phyloP scores from a whole-genome alignment of 2,113 vertebrate species.

The Gobiocypris rarus region DNA sequence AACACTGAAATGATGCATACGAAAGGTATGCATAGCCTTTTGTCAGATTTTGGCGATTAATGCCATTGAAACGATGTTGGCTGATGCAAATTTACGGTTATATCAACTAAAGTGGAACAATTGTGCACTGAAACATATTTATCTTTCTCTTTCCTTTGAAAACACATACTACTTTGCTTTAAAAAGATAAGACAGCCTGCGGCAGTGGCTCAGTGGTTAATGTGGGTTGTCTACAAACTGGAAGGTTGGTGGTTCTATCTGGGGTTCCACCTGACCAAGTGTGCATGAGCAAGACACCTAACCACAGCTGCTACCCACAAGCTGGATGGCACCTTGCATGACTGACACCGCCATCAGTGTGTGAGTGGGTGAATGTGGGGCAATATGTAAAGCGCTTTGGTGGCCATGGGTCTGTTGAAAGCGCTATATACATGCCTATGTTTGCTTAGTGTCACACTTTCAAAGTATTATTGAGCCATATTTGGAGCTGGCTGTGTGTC shows the following conservation, averaged over 20 bases:
- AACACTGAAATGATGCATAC: background rate
- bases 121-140: background rate
- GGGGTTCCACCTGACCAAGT: too few relatives aligned
- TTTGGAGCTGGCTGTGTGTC: background rate
- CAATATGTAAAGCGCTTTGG: too few relatives aligned
- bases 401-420: too few relatives aligned
- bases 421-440: too few relatives aligned
- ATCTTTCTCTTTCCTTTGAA: background rate
- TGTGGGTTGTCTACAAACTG: too few relatives aligned
- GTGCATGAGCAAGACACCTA: too few relatives aligned
- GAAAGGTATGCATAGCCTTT: background rate
- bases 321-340: too few relatives aligned
- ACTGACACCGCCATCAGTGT: too few relatives aligned
- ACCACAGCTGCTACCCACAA: too few relatives aligned
- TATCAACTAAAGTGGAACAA: constrained; percentile 7
- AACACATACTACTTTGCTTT: background rate
- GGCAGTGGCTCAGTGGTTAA: too few relatives aligned
- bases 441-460: background rate
- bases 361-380: too few relatives aligned
- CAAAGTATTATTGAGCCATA: background rate
- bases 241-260: too few relatives aligned
- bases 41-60: background rate
- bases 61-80: background rate
- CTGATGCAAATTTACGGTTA: background rate
- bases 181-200: background rate